A percentile compares a stretch with the other conserved stretches of the same genome.
phyloP scores from a whole-genome alignment of 2,888 invertebrate species.

The Xanthorhoe spadicearia region DNA sequence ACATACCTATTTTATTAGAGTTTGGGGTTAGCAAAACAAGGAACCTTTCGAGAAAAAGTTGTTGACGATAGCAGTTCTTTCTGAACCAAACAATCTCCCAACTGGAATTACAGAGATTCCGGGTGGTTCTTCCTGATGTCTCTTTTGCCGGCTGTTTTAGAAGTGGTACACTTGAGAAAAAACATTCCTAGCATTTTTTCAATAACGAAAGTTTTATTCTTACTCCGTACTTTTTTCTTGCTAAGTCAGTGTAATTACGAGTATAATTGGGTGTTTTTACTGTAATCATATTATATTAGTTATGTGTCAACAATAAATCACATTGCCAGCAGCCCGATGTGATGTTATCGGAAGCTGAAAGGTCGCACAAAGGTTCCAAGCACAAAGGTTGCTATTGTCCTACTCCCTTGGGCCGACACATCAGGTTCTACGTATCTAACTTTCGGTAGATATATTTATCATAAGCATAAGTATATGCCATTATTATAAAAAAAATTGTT shows the following conservation, averaged over 20 bases:
- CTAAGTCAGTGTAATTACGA: background rate
- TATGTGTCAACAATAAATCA: constrained; percentile 51
- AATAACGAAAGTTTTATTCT: background rate
- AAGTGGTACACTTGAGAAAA: constrained; percentile 1
- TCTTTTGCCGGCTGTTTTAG: constrained; percentile 24
- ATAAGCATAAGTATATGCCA: background rate
- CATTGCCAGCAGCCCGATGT: constrained; percentile 49
- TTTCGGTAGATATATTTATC: background rate
- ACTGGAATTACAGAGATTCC: constrained; percentile 33
- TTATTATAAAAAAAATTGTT: background rate
- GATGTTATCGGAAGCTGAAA: constrained; percentile 53
- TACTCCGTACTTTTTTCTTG: background rate
- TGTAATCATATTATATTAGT: constrained; percentile 19
- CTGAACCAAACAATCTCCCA: constrained; percentile 32
- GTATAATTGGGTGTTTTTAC: background rate
- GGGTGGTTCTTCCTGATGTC: constrained; percentile 17
- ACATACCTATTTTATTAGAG: constrained; percentile 42
- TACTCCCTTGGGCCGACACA: constrained; percentile 40
- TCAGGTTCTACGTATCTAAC: constrained; percentile 37
- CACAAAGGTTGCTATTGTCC: constrained; percentile 53
- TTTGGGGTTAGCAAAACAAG: constrained; percentile 40
- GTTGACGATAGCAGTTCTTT: constrained; percentile 35
- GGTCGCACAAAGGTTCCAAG: constrained; percentile 52
- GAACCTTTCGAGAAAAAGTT: constrained; percentile 36
- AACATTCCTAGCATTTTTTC: background rate